phyloP scores from a whole-genome alignment of 1,140 invertebrate species.

The Zaprionus camerounensis region DNA sequence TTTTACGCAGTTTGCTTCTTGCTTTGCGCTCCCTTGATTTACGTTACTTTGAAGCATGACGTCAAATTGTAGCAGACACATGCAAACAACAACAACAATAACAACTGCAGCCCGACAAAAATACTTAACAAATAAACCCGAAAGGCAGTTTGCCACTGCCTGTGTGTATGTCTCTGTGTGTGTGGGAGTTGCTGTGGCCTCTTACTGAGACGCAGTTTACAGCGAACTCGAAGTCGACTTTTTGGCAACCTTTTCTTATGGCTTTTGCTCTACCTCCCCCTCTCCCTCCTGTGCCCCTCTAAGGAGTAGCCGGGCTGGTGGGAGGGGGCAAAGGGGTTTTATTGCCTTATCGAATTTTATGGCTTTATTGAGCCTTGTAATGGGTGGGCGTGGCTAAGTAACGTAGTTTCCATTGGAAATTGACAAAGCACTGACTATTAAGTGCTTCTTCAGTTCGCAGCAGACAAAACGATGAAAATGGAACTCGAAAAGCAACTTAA shows the following conservation, averaged over 20 bases:
- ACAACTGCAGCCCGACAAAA: conserved; percentile 45
- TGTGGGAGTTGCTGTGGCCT: conserved; percentile 60
- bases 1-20: conserved; percentile 39
- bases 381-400: conserved; percentile 61
- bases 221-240: conserved; percentile 68
- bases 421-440: conserved; percentile 32
- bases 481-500: neutral
- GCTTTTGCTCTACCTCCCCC: conserved; percentile 3
- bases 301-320: neutral
- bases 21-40: conserved; percentile 57
- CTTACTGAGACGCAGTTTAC: conserved; percentile 37
- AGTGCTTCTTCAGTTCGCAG: conserved; percentile 11
- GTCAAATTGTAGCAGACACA: conserved; percentile 69
- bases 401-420: conserved; percentile 61
- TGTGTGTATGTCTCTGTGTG: conserved; percentile 20
- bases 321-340: conserved; percentile 44
- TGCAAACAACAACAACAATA: conserved; percentile 29
- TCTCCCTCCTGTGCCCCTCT: neutral
- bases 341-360: conserved; percentile 78
- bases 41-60: conserved; percentile 76
- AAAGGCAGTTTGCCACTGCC: conserved; percentile 21
- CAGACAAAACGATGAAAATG: neutral
- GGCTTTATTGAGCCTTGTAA: conserved; percentile 72
- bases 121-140: conserved; percentile 71
- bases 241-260: conserved; percentile 79